Conservation (phyloP, 23 tunicate genomes). For the Diplosoma virens region DNA sequence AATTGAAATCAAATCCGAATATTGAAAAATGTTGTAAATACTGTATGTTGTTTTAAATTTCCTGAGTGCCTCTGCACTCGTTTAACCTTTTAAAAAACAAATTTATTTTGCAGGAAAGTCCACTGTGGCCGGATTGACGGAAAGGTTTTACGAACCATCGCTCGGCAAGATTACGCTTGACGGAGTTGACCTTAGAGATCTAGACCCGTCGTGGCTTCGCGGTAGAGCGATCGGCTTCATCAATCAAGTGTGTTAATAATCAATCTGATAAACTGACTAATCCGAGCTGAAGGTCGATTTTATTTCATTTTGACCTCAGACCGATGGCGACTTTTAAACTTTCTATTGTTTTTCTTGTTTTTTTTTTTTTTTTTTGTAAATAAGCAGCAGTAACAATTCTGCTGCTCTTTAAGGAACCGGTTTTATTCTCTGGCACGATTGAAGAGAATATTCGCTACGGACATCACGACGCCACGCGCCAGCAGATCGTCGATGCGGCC, state of each 20-base stretch:
- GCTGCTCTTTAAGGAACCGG: constrained; percentile 89
- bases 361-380: too few relatives aligned
- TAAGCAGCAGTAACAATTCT: too few relatives aligned
- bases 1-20: too few relatives aligned
- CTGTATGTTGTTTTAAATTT: too few relatives aligned
- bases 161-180: constrained; percentile 82
- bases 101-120: constrained; percentile 81
- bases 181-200: constrained; percentile 59
- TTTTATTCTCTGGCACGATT: constrained; percentile 80
- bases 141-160: constrained; percentile 85
- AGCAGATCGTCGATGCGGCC: constrained; percentile 77
- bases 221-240: constrained; percentile 87
- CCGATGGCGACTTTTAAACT: too few relatives aligned
- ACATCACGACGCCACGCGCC: constrained; percentile 70
- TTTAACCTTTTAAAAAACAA: too few relatives aligned
- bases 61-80: too few relatives aligned
- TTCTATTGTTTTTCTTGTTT: too few relatives aligned
- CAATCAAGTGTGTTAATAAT: constrained; percentile 59
- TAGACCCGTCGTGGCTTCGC: constrained; percentile 94
- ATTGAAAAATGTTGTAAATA: too few relatives aligned
- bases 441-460: constrained; percentile 93
- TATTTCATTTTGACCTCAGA: neutral
- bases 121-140: constrained; percentile 77
- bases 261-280: too few relatives aligned
- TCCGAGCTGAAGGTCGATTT: too few relatives aligned